Evolutionary conservation across 2,113 vertebrate genomes (phyloP), one percentile per base, ranked within the genome.

Genomic region (Dicentrarchus labrax): DNA sequence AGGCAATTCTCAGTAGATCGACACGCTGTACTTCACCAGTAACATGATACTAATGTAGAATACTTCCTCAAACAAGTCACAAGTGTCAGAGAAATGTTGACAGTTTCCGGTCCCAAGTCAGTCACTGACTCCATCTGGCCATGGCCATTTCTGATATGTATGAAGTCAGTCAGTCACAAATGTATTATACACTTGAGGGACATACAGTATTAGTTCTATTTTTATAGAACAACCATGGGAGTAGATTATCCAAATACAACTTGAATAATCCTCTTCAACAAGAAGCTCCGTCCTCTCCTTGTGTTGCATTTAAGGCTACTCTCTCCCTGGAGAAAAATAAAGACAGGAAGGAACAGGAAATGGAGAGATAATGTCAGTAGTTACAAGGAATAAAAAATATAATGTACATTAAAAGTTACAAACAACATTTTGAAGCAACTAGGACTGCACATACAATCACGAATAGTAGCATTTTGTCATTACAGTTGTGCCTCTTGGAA

Each of bases 61-160:
- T n/a, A 85, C 85, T 89, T 89, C 75, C 88, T 78, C 38, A 76
- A 77, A 73, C 48, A 12, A 7, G 76, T 80, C 66, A 66, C 54
- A 51, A 59, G 57, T 69, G 48, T 67, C 50, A 36, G 50, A 22
- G 64, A 74, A 62, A 73, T 39, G 19, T 56, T 38, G 17, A 45
- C 5, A 54, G 45, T 69, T 21, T 19, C 4, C 2, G 1, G 17
- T 60, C 54, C 8, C 12, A 15, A 8, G n/a, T 77, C 38, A 64
- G 47, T 76, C 67, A 15, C 17, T 15, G 51, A 47, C n/a, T 8
- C 11, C 8, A 13, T 36, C 16, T 6, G 22, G 8, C 22, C 21
- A 11, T 36, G 54, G 19, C 50, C 19, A 36, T 16, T 61, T 36
- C 19, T 15, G 30, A 1, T 10, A 19, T 19, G 4, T 11, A 0